Evolutionary conservation across 2,113 vertebrate species (phyloP).

Genomic region (Siniperca chuatsi): DNA sequence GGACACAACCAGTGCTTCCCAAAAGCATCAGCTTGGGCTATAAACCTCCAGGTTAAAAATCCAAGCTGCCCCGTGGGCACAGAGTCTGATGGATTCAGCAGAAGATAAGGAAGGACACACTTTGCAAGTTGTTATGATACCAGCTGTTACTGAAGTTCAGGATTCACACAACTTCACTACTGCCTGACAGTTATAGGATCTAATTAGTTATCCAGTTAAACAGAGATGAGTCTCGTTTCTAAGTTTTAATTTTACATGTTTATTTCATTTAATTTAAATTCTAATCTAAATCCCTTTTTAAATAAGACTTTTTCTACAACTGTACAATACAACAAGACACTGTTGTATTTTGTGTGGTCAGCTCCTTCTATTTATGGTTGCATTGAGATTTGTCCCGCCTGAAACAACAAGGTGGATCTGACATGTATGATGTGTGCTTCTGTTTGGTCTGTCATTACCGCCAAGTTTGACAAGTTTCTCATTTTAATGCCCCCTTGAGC

Average conservation of each 20-base stretch:
- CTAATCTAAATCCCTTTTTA: neutral
- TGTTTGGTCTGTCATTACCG: neutral
- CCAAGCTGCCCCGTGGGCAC: neutral
- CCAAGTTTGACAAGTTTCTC: neutral
- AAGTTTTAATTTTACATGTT: neutral
- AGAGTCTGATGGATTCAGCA: conserved; percentile 30
- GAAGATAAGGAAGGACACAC: conserved; percentile 20
- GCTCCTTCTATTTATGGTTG: neutral
- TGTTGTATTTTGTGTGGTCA: neutral
- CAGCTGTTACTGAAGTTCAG: conserved; percentile 15
- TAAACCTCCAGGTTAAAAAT: neutral
- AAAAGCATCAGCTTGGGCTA: neutral
- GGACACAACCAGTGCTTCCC: neutral
- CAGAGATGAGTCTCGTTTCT: neutral
- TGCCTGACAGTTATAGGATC: neutral
- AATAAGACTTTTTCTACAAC: neutral
- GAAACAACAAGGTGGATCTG: neutral
- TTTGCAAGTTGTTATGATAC: neutral
- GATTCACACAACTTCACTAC: conserved; percentile 5
- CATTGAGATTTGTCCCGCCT: neutral
- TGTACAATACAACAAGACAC: too few relatives aligned
- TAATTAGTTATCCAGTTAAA: neutral
- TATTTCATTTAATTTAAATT: neutral
- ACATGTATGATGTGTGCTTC: neutral
- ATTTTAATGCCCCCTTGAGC: neutral